Evolutionary conservation across 2,888 invertebrate genomes (phyloP), one percentile per base, ranked within the genome.

Genomic region (Tolmerus cingulatus): DNA sequence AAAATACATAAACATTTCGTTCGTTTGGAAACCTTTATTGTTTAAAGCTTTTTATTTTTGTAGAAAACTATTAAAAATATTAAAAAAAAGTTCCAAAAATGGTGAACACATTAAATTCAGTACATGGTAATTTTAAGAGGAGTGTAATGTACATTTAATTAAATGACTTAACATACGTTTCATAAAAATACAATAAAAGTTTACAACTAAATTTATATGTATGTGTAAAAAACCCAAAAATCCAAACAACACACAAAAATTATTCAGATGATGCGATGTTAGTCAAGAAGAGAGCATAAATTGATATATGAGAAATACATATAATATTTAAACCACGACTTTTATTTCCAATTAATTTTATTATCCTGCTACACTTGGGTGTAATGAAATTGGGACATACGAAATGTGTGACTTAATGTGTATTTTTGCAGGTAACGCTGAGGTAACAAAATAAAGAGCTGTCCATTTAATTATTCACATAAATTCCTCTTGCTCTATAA

Each of bases 141-240:
- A 76, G 9, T 76, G 27, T 76, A 37, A 37, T 12, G 76, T 76
- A 76, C 76, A 76, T 76, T 12, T 76, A 76, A 76, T 76, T 79
- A 27, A 55, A 30, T 81, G 55, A 81, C 37, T 81, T 55, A 81
- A 55, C 27, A 81, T 81, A 55, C 55, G 23, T 51, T 81, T 81
- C 81, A 81, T 81, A 81, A 55, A 79, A 81, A 51, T 55, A 81
- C 81, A 81, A 81, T 81, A 81, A 81, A 51, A 81, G 23, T 81
- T 27, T 46, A 81, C 27, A 27, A 55, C 23, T 23, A 51, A 51
- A 81, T 81, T 81, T 81, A 51, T 81, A 55, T 81, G 55, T 51
- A 46, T 81, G 81, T 81, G 55, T 55, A 27, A 81, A 81, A 30
- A 81, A 76, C 9, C 14, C 30, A 74, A 74, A n/a, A 74, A 30